These are phyloP conservation scores for Holothuria leucospilota DNA, from an alignment of 53 echinoderm and acorn worm genomes.

Conservation along the genomic window DNA sequence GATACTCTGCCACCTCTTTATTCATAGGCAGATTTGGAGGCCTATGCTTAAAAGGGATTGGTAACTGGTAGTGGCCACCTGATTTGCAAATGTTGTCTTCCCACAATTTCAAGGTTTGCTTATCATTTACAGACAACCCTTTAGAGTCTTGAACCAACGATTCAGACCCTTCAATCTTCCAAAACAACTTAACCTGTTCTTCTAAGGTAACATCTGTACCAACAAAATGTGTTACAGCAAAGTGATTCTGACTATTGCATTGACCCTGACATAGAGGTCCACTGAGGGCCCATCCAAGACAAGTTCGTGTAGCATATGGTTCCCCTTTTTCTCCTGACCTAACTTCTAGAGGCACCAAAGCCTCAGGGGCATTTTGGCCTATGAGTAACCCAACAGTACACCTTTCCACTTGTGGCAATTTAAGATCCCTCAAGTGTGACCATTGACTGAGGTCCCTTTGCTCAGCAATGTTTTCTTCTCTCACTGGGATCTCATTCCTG, in stretches of 20 bases:
- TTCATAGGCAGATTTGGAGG: conserved; percentile 34
- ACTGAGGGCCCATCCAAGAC: conserved; percentile 49
- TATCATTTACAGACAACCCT: conserved; percentile 34
- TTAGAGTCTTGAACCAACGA: conserved; percentile 23
- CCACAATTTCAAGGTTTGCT: conserved; percentile 34
- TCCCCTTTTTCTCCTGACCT: conserved; percentile 22
- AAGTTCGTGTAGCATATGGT: conserved; percentile 37
- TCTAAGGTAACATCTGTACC: too few relatives aligned
- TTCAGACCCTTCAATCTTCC: not conserved
- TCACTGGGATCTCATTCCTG: too few relatives aligned
- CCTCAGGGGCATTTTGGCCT: conserved; percentile 42
- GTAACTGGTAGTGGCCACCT: conserved; percentile 48
- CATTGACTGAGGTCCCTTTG: conserved; percentile 41
- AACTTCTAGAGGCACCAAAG: conserved; percentile 40
- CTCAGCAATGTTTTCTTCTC: too few relatives aligned
- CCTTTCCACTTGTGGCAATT: conserved; percentile 10
- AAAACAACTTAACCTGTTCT: conserved; percentile 15
- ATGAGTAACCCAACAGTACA: conserved; percentile 14
- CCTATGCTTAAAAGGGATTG: not conserved
- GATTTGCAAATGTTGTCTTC: not conserved
- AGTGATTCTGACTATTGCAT: not conserved
- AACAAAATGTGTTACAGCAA: too few relatives aligned
- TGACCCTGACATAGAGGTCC: not conserved
- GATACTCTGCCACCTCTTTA: conserved; percentile 24
- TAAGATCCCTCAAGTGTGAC: conserved; percentile 37